Conservation (phyloP, 2,797 vertebrate genomes). For the Carcharodon carcharias region DNA sequence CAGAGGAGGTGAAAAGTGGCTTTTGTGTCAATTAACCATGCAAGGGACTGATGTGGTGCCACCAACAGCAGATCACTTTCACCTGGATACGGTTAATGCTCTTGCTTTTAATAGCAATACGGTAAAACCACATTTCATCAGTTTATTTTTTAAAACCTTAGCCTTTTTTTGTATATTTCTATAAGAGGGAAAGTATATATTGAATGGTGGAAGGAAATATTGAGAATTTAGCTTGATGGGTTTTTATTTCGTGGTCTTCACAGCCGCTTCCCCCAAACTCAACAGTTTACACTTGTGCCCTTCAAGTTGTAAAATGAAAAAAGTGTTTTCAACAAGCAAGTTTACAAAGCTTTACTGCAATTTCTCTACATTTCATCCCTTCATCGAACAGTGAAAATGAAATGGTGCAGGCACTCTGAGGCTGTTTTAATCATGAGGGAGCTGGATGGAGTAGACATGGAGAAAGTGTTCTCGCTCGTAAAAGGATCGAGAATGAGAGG, state of each 20-base stretch:
- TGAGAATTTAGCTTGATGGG: background rate
- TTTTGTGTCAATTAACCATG: background rate
- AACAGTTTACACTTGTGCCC: background rate
- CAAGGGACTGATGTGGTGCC: background rate
- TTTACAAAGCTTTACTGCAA: background rate
- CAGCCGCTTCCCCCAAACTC: background rate
- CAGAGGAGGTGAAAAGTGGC: background rate
- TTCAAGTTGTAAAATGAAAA: background rate
- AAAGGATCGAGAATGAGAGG: no score
- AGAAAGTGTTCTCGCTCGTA: no score
- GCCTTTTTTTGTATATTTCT: background rate
- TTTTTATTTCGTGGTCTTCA: background rate
- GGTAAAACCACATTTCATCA: slow-evolving; percentile 5
- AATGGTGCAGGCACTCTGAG: background rate
- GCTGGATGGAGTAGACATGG: no score
- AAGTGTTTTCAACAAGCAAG: background rate
- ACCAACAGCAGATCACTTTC: background rate
- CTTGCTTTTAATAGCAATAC: slow-evolving; percentile 20
- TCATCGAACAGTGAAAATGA: background rate
- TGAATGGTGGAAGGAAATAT: background rate
- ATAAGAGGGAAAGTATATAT: background rate
- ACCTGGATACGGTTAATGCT: slow-evolving; percentile 7
- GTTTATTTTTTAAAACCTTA: background rate
- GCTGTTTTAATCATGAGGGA: no score
- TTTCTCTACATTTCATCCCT: background rate